A percentile compares a stretch with the other conserved stretches of the same genome.
Evolutionary conservation across 2,797 vertebrate species (phyloP).

Genomic region (Octomys mimax): DNA sequence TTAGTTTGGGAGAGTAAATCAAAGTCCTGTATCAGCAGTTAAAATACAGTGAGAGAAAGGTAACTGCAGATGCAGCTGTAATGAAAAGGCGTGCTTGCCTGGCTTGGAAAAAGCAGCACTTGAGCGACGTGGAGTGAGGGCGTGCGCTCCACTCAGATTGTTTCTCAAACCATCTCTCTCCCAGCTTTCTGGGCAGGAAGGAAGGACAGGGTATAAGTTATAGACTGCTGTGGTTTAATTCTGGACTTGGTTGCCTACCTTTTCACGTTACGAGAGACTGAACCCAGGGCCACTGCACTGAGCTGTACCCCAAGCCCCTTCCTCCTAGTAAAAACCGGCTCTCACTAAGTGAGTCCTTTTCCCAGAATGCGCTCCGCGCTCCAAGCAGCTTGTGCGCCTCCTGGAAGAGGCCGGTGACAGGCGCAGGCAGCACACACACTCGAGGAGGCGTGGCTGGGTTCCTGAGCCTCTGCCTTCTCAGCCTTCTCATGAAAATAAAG

Average conservation of each 20-base stretch:
- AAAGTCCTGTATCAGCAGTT: slow-evolving; percentile 80
- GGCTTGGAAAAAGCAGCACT: slow-evolving; percentile 43
- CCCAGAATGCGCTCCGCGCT: neutral
- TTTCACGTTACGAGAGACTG: neutral
- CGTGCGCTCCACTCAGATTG: neutral
- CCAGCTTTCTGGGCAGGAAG: neutral
- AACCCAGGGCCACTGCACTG: neutral
- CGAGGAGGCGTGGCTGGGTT: neutral
- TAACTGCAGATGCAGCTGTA: slow-evolving; percentile 71
- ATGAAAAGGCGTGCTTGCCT: slow-evolving; percentile 59
- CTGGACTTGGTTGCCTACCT: neutral
- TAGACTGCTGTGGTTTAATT: neutral
- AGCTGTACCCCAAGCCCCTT: neutral
- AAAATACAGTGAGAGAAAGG: slow-evolving; percentile 69
- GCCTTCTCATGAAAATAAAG: neutral
- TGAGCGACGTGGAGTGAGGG: neutral
- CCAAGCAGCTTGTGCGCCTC: neutral
- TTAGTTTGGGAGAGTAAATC: slow-evolving; percentile 65
- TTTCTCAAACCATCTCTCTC: neutral
- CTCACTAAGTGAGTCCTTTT: neutral
- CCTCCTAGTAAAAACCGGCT: neutral
- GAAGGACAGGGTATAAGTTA: neutral
- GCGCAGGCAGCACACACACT: neutral
- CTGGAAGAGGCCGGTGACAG: neutral
- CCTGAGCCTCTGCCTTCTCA: neutral